Conservation (phyloP, 2,113 vertebrate genomes). For the Procavia capensis region DNA sequence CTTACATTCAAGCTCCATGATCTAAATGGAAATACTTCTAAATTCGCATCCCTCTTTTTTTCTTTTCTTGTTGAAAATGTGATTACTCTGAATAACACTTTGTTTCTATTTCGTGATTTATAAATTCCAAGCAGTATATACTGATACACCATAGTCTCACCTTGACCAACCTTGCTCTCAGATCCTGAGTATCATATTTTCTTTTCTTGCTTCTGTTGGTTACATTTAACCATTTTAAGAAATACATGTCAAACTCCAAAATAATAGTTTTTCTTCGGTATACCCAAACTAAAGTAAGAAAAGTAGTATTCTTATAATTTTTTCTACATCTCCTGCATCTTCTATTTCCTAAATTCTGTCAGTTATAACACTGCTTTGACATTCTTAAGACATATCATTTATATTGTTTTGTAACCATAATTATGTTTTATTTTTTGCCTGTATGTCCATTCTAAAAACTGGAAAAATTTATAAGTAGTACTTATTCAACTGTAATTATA, state of each 20-base stretch:
- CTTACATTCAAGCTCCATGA: background rate
- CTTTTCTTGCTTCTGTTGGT: background rate
- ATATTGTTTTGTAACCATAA: background rate
- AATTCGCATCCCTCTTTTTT: too few species aligned
- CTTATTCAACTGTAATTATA: background rate
- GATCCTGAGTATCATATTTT: too few species aligned
- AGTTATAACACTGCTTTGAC: background rate
- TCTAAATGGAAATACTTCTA: background rate
- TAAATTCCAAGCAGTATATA: background rate
- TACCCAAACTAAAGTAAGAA: background rate
- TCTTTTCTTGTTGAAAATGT: background rate
- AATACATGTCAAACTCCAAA: background rate
- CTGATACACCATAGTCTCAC: background rate
- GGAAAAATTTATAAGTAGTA: background rate
- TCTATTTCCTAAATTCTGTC: background rate
- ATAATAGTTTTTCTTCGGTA: background rate
- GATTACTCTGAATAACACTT: background rate
- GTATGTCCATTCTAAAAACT: background rate
- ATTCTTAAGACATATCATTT: background rate
- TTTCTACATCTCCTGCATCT: background rate
- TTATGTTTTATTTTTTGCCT: background rate
- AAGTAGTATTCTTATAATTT: background rate
- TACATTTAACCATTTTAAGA: background rate
- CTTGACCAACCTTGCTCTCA: background rate
- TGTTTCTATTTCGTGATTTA: background rate